These are phyloP conservation scores for Micromys minutus DNA, from an alignment of 2,113 vertebrate species.

Conservation along the genomic window DNA sequence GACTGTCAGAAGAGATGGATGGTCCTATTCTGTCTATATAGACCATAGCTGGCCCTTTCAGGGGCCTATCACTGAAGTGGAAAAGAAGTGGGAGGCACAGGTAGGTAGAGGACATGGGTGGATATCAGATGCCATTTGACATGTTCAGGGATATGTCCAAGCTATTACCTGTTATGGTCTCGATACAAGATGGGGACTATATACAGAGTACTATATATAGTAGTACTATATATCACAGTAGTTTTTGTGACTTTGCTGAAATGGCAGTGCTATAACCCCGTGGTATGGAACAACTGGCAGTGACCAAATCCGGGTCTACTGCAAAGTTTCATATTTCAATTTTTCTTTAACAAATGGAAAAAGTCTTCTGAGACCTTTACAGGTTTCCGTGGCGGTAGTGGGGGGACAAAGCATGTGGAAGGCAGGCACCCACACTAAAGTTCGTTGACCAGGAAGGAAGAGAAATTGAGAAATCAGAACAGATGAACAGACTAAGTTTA, in stretches of 20 bases:
- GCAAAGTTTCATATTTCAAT: not conserved
- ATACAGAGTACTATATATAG: not conserved
- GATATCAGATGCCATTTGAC: not conserved
- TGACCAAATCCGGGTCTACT: not conserved
- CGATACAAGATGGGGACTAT: not conserved
- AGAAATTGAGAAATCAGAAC: not conserved
- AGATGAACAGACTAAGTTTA: not conserved
- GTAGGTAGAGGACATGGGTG: not conserved
- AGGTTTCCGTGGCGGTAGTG: not conserved
- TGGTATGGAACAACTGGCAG: not conserved
- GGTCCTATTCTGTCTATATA: not conserved
- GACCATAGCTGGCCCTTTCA: not conserved
- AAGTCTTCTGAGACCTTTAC: not conserved
- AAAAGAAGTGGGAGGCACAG: not conserved
- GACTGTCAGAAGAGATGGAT: not conserved
- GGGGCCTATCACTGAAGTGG: not conserved
- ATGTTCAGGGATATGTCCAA: not conserved
- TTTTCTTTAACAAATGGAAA: not conserved
- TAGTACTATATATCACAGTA: not conserved
- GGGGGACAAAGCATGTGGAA: not conserved
- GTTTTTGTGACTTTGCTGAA: not conserved
- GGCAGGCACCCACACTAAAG: not conserved
- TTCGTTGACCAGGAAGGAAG: not conserved
- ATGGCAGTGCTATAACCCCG: not conserved
- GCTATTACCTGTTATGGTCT: not conserved